A percentile compares a stretch with the other conserved stretches of the same genome.
Evolutionary conservation across 2,113 vertebrate species (phyloP).

Genomic region (Poeciliopsis occidentalis): DNA sequence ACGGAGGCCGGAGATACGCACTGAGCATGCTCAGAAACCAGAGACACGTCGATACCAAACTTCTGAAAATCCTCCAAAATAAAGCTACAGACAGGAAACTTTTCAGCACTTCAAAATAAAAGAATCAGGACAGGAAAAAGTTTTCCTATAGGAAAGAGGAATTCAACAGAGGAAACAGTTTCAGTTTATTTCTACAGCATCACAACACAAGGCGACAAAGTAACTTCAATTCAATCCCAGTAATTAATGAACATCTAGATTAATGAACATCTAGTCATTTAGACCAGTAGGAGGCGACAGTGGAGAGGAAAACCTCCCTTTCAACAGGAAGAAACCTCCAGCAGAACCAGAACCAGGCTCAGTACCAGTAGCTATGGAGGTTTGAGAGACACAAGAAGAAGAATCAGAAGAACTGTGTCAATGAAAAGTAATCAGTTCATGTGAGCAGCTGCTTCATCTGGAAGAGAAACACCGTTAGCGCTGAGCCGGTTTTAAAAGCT

Average conservation of each 20-base stretch:
- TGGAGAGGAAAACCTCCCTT: no score
- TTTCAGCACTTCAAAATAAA: slow-evolving; percentile 11
- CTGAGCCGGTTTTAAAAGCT: no score
- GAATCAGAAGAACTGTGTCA: no score
- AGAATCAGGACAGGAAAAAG: not conserved
- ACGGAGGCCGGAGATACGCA: slow-evolving; percentile 58
- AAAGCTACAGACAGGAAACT: slow-evolving; percentile 67
- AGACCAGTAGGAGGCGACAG: not conserved
- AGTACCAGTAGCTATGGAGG: no score
- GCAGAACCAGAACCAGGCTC: no score
- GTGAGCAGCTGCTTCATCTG: no score
- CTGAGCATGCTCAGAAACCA: slow-evolving; percentile 56
- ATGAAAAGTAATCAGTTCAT: no score
- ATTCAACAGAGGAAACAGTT: slow-evolving; percentile 1
- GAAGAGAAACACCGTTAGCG: no score
- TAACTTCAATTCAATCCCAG: not conserved
- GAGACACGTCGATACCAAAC: slow-evolving; percentile 59
- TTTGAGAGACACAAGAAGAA: no score
- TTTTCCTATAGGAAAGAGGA: not conserved
- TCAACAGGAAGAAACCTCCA: no score
- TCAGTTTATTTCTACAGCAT: not conserved
- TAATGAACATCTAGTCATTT: not conserved
- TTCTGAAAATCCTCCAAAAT: slow-evolving; percentile 72
- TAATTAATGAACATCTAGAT: not conserved
- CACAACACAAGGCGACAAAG: no score